phyloP scores from a whole-genome alignment of 2,888 invertebrate species.

The Synanthedon andrenaeformis region DNA sequence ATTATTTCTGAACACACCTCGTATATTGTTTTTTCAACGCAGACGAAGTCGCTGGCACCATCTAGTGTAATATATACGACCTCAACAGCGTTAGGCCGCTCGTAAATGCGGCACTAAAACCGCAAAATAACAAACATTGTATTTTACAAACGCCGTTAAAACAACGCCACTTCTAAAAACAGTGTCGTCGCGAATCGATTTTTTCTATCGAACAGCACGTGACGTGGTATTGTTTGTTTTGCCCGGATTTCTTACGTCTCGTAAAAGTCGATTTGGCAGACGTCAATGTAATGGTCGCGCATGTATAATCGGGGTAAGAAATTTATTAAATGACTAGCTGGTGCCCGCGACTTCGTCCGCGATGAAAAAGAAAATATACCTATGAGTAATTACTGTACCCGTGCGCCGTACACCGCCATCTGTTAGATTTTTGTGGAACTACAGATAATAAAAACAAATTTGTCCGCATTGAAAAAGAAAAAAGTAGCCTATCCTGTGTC shows the following conservation, averaged over 20 bases:
- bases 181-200: conserved; percentile 6
- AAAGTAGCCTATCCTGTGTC: too few relatives aligned
- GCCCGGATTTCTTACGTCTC: background rate
- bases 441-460: too few relatives aligned
- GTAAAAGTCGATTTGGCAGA: background rate
- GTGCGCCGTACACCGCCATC: too few relatives aligned
- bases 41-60: background rate
- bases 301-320: background rate
- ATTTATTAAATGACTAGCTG: too few relatives aligned
- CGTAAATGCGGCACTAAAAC: conserved; percentile 15
- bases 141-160: conserved; percentile 14
- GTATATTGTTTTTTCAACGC: background rate
- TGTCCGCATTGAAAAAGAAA: too few relatives aligned
- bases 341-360: too few relatives aligned
- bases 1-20: too few relatives aligned
- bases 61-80: conserved; percentile 10
- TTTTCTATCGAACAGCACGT: conserved; percentile 1
- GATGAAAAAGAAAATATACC: too few relatives aligned
- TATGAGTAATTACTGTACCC: too few relatives aligned
- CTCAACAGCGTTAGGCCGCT: conserved; percentile 12
- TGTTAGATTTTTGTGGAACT: too few relatives aligned
- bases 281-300: background rate
- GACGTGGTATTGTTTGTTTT: background rate
- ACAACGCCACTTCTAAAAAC: conserved; percentile 6
- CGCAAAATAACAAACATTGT: conserved; percentile 16